Evolutionary conservation across 2,113 vertebrate genomes (phyloP).

Genomic region (Phrynosoma blainvillii): DNA sequence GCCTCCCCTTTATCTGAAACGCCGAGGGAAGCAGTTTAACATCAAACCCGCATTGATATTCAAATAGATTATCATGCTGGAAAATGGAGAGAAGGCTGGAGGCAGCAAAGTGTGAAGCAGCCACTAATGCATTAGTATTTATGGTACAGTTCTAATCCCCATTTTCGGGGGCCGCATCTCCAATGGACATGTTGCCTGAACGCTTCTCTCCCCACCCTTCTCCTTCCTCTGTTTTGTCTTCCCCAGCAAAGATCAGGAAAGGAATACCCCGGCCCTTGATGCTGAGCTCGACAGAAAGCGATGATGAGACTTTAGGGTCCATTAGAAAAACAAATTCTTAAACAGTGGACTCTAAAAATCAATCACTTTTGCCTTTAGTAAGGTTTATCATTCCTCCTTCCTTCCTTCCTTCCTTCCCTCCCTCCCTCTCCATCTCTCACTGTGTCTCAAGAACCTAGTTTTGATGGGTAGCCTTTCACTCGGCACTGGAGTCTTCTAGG

Average conservation of each 20-base stretch:
- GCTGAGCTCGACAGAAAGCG: conserved; percentile 68
- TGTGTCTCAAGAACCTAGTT: conserved; percentile 50
- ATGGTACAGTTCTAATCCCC: conserved; percentile 59
- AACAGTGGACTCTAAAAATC: conserved; percentile 73
- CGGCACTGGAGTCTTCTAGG: neutral
- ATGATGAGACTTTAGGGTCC: conserved; percentile 71
- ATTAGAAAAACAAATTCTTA: conserved; percentile 77
- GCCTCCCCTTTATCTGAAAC: conserved; percentile 67
- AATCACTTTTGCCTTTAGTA: conserved; percentile 71
- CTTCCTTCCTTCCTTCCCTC: neutral
- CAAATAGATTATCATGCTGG: conserved; percentile 73
- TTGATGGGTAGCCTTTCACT: neutral
- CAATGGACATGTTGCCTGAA: conserved; percentile 54
- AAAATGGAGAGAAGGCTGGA: conserved; percentile 63
- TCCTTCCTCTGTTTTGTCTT: conserved; percentile 47
- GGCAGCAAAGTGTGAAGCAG: conserved; percentile 70
- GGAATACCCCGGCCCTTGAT: conserved; percentile 54
- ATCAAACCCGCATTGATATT: conserved; percentile 73
- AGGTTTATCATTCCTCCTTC: conserved; percentile 59
- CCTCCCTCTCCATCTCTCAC: conserved; percentile 39
- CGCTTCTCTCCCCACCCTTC: neutral
- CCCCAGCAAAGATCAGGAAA: conserved; percentile 9
- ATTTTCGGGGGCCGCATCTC: conserved; percentile 58
- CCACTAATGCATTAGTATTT: conserved; percentile 75
- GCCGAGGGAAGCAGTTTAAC: conserved; percentile 69